phyloP scores from a whole-genome alignment of 2,113 vertebrate genomes.

The Thunnus thynnus region DNA sequence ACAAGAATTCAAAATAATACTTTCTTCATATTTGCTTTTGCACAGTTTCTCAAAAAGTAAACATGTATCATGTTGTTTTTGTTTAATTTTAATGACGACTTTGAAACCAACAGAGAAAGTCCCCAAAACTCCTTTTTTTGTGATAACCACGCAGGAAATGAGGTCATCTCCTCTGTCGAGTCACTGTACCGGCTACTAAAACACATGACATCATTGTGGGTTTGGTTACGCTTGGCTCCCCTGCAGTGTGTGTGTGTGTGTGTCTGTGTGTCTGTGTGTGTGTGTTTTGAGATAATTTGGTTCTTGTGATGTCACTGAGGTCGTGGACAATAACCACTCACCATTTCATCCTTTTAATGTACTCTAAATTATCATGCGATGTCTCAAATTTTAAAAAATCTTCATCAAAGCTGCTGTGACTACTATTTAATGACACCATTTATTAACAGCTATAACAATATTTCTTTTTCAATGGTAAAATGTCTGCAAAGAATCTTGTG shows the following conservation, averaged over 20 bases:
- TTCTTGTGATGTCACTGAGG: conserved; percentile 29
- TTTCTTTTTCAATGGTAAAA: not conserved
- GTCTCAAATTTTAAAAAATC: not conserved
- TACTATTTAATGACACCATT: not conserved
- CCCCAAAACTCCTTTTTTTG: conserved; percentile 40
- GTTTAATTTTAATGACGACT: not conserved
- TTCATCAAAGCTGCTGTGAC: not conserved
- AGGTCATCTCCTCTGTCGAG: conserved; percentile 60
- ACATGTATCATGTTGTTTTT: not conserved
- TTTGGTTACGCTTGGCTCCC: conserved; percentile 34
- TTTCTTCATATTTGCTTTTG: not conserved
- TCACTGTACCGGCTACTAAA: conserved; percentile 31
- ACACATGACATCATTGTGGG: conserved; percentile 59
- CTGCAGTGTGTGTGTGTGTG: not conserved
- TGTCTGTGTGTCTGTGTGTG: not conserved
- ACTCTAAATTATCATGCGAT: not conserved
- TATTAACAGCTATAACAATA: not conserved
- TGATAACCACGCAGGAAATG: conserved; percentile 67
- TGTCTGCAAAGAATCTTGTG: not conserved
- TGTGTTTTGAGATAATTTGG: conserved; percentile 16
- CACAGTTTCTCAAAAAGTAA: not conserved
- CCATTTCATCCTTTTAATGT: not conserved
- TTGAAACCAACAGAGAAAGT: conserved; percentile 31
- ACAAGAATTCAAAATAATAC: not conserved
- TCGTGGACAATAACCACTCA: not conserved